Base-by-base conservation (phyloP, 2,888 invertebrate genomes). In the Microctonus aethiopoides region DNA sequence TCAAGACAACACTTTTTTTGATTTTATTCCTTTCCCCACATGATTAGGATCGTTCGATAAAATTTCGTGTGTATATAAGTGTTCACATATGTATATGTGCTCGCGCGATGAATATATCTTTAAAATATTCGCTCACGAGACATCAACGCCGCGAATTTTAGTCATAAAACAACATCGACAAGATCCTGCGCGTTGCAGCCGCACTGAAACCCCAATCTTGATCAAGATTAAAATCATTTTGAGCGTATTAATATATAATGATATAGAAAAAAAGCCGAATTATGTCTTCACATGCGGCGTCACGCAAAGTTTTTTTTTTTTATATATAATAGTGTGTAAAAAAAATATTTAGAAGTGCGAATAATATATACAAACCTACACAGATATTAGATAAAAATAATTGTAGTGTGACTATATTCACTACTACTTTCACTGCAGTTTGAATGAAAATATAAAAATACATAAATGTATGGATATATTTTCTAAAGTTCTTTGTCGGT, bases 401-500 rank as follows among this genome's bases (percentile, higher is more conserved):
- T 16, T 16, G 6, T 16, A 6, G 7, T 16, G 20, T 6, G 16
- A 16, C 54, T 39, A 56, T 41, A 66, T 39, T 34, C 63, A 36
- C 62, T 64, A 54, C 41, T 67, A 70, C 59, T 32, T 36, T 41
- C 59, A 52, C 67, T 67, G 61, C 74, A 75, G 78, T 2, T 41
- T 5, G 7, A 29, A 29, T 29, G 29, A 29, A 29, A 29, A 29
- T 5, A 29, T 5, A 29, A 29, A 29, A 29, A 29, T 5, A 29
- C 3, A 29, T 5, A 29, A 29, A 7, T 5, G 29, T 7, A 7
- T n/a, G n/a, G n/a, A n/a, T 5, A 29, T 5, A 29, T 5, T 74
- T 29, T 5, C 3, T 5, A 29, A 29, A 75, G 59, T 76, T 72
- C 78, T 82, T 82, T 80, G 80, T 83, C 82, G 81, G 79, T 79